Evolutionary conservation across 2,113 vertebrate species (phyloP), one percentile per base, ranked within the genome.

Genomic region (Tachysurus vachellii): DNA sequence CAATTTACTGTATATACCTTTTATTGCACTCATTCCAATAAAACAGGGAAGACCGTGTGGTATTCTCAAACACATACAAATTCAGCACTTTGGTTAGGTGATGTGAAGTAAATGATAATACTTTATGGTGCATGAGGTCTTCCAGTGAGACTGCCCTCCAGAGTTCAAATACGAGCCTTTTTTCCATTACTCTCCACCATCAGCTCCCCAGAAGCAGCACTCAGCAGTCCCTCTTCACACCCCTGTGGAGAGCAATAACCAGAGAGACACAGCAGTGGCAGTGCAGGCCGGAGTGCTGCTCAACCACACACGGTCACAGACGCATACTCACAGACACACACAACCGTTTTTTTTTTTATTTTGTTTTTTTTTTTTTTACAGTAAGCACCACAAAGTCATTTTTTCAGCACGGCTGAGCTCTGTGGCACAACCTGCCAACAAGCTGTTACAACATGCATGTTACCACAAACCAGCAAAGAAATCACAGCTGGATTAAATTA

Each of bases 211-310:
- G 83, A 88, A 88, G 61, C 86, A 82, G 76, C 89, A 88, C 85
- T 88, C 81, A 36, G 81, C 47, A 61, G 80, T 79, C 36, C 77
- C 87, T 88, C 87, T 88, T 88, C 89, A 90, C 87, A 88, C 89
- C 89, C 87, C 89, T 85, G 85, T 50, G 62, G 87, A 88, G 89
- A 59, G 85, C 81, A 80, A 89, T 84, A 80, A 88, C 81, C 85
- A 64, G 83, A 47, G 88, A 87, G 76, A 82, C 57, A 64, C 76
- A 62, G 56, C 71, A 62, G 75, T 64, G 84, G 56, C 73, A 80
- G 84, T 66, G 36, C 59, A 80, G 88, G 42, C 47, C 21, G 28
- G 86, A 87, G 86, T 71, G 53, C 85, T 28, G 53, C 53, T 82
- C 66, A 73, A 61, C 68, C 79, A 61, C 80, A 59, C 80, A 57